Conservation (phyloP, 2,888 invertebrate species). For the Pegoplata infirma region DNA sequence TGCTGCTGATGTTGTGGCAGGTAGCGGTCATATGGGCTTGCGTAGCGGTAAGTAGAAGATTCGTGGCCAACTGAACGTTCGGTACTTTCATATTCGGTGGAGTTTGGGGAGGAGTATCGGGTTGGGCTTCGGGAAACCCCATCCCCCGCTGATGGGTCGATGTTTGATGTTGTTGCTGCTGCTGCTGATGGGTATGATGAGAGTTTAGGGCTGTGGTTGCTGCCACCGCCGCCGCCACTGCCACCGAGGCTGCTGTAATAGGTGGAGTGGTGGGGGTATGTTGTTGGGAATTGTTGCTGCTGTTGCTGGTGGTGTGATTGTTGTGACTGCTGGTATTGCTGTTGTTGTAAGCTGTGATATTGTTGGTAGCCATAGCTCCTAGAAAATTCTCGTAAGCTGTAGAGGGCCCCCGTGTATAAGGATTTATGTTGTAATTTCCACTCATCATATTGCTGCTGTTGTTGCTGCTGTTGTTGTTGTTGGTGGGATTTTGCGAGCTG, state of each 20-base stretch:
- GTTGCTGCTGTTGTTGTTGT: slow-evolving; percentile 60
- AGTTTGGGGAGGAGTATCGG: slow-evolving; percentile 94
- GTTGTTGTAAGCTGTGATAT: slow-evolving; percentile 70
- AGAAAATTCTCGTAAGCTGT: slow-evolving; percentile 83
- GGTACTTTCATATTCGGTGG: slow-evolving; percentile 96
- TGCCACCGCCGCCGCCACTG: slow-evolving; percentile 56
- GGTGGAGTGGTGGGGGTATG: slow-evolving; percentile 69
- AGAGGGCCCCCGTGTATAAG: slow-evolving; percentile 80
- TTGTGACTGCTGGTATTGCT: slow-evolving; percentile 64
- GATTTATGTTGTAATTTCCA: slow-evolving; percentile 79
- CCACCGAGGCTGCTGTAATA: slow-evolving; percentile 64
- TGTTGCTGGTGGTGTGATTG: slow-evolving; percentile 70
- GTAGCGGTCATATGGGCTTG: slow-evolving; percentile 80
- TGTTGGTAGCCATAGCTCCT: slow-evolving; percentile 79
- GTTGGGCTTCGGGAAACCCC: slow-evolving; percentile 91
- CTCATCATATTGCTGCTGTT: slow-evolving; percentile 67
- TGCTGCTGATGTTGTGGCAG: slow-evolving; percentile 76
- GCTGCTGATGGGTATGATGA: slow-evolving; percentile 60
- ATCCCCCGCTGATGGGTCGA: slow-evolving; percentile 78
- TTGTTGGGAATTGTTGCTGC: slow-evolving; percentile 67
- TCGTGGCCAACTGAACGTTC: slow-evolving; percentile 83
- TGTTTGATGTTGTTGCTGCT: slow-evolving; percentile 67
- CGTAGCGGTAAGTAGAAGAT: slow-evolving; percentile 83
- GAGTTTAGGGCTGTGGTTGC: slow-evolving; percentile 63
- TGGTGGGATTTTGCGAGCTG: slow-evolving; percentile 63